These are phyloP conservation scores for Xenopus petersii DNA, from an alignment of 2,797 vertebrate species.

Conservation along the genomic window DNA sequence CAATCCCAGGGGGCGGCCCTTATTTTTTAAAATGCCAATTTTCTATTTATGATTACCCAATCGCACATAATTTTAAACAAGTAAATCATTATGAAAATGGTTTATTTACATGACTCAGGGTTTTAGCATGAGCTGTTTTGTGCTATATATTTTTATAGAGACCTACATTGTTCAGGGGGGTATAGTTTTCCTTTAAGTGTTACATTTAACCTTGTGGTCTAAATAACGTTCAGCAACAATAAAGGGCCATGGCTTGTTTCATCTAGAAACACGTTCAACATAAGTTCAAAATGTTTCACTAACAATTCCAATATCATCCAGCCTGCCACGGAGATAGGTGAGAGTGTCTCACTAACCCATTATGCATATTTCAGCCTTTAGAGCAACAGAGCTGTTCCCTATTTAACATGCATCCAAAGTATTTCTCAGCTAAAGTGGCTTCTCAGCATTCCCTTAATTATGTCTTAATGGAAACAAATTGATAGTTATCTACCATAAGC, in stretches of 20 bases:
- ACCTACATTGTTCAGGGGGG: too few relatives aligned
- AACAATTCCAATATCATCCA: conserved; percentile 50
- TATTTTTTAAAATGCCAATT: too few relatives aligned
- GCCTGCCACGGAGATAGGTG: conserved; percentile 50
- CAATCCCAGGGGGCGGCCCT: too few relatives aligned
- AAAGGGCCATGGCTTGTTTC: conserved; percentile 49
- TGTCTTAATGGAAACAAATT: conserved; percentile 80
- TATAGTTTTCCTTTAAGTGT: too few relatives aligned
- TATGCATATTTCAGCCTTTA: conserved; percentile 43
- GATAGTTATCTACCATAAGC: conserved; percentile 75
- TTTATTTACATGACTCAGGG: too few relatives aligned
- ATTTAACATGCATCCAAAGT: conserved; percentile 63
- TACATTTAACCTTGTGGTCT: background rate
- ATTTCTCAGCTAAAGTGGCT: conserved; percentile 70
- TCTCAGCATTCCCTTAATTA: conserved; percentile 78
- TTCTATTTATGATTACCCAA: too few relatives aligned
- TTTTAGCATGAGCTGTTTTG: too few relatives aligned
- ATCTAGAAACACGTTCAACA: conserved; percentile 53
- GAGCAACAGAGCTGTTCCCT: conserved; percentile 47
- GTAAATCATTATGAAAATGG: too few relatives aligned
- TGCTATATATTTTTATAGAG: too few relatives aligned
- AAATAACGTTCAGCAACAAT: background rate
- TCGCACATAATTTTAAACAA: too few relatives aligned
- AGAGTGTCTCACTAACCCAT: conserved; percentile 40
- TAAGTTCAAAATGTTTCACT: conserved; percentile 50